These are phyloP conservation scores for Pseudomyrmex pallidus DNA, from an alignment of 1,140 invertebrate species.

Conservation along the genomic window DNA sequence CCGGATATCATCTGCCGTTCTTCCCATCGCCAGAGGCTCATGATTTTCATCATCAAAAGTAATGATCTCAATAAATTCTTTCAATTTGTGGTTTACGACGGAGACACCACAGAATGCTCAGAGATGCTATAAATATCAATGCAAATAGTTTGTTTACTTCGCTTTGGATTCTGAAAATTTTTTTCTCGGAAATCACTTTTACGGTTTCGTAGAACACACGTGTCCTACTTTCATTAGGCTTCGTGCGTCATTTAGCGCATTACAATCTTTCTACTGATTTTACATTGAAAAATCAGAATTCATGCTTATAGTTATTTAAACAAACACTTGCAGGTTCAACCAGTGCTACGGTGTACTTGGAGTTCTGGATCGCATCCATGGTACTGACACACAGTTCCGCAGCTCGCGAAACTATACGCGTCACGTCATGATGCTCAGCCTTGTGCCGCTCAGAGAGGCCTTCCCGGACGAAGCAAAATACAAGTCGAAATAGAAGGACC, in stretches of 20 bases:
- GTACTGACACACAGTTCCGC: slow-evolving; percentile 92
- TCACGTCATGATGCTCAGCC: slow-evolving; percentile 93
- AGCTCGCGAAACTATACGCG: slow-evolving; percentile 90
- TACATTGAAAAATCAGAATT: neutral
- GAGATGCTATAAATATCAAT: no score
- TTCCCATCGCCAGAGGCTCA: slow-evolving; percentile 96
- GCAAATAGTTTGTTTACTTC: no score
- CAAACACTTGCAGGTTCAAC: slow-evolving; percentile 88
- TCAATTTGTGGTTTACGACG: neutral
- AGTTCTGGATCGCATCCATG: slow-evolving; percentile 93
- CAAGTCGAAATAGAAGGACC: slow-evolving; percentile 77
- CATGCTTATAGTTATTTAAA: neutral
- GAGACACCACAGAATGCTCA: no score
- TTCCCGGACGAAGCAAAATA: slow-evolving; percentile 88
- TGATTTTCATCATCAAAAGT: slow-evolving; percentile 96
- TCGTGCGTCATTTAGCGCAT: neutral
- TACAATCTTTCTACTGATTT: neutral
- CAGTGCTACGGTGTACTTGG: slow-evolving; percentile 95
- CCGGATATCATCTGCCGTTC: slow-evolving; percentile 95
- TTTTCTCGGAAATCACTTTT: neutral
- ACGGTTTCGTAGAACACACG: neutral
- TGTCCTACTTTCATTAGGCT: neutral
- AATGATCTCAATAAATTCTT: slow-evolving; percentile 73
- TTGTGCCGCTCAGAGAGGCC: slow-evolving; percentile 90
- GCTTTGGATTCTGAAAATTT: neutral